Base-by-base conservation (phyloP, 1,140 invertebrate genomes). In the Theocolax elegans region DNA sequence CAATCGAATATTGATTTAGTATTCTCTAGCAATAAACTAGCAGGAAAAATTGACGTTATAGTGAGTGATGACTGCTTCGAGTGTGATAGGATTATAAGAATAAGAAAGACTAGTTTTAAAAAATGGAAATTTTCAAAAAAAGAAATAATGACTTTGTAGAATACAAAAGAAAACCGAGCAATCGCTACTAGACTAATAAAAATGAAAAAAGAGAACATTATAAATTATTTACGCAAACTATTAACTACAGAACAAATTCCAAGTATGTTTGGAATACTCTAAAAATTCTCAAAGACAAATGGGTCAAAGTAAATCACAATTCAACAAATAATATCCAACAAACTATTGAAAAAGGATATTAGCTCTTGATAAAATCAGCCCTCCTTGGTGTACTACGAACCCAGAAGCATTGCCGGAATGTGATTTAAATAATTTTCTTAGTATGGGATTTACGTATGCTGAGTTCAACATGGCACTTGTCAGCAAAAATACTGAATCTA, bases 41-140 rank as follows among this genome's bases (percentile, higher is more conserved):
- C n/a, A n/a, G n/a, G n/a, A n/a, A n/a, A n/a, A n/a, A n/a, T n/a
- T n/a, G n/a, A n/a, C n/a, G n/a, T n/a, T n/a, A n/a, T n/a, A n/a
- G n/a, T n/a, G n/a, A n/a, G n/a, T n/a, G n/a, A n/a, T n/a, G n/a
- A n/a, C n/a, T 8, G n/a, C n/a, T 3, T 15, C 10, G 42, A 46
- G 4, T 46, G 42, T n/a, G 29, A 67, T n/a, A 65, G 31, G 63
- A 3, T 60, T 25, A 62, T 53, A 27, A 35, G 46, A 38, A 13
- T 67, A 17, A 67, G 44, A 64, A 67, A 19, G 48, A 65, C 64
- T 2, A 23, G 21, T n/a, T 64, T 23, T n/a, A 74, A 70, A 46
- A 71, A 71, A 64, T 74, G 72, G 72, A n/a, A 63, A 53, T 65
- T 31, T 27, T 21, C 68, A 19, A 19, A 44, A 21, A 54, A 31